Base-by-base conservation (phyloP, 2,888 invertebrate genomes). In the Drosophila histrio region DNA sequence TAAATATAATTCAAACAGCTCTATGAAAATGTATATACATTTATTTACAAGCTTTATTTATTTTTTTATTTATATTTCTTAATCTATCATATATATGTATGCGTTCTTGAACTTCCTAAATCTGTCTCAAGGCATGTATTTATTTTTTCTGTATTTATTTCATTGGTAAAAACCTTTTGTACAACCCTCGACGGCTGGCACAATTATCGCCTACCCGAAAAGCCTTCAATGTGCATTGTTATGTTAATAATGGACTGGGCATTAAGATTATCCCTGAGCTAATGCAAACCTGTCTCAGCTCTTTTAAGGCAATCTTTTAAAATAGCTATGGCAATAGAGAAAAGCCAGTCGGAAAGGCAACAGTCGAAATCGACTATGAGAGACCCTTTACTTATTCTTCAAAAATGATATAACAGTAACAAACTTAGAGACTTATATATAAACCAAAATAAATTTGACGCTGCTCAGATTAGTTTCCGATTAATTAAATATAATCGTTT, bases 241-340 rank as follows among this genome's bases (percentile, higher is more conserved):
- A 50, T 28, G 71, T 50, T 69, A 69, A 54, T 54, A 54, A 54
- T 61, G 38, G 19, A 6, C 24, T 43, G 41, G 21, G 38, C 30
- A 34, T 52, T 26, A 13, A 13, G 32, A 65, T 66, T 47, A 67
- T 43, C 17, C 34, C 34, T 3, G 28, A 43, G 30, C 36, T 15
- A 32, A 13, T 26, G 26, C 15, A 19, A 28, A 28, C 28, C 4
- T 7, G 17, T 22, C 19, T 41, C 13, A 22, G 39, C 46, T 22
- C 17, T 21, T 34, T 11, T 7, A 5, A n/a, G 11, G 9, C 4
- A 32, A 1, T 22, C 17, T 13, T 26, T 30, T 8, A 39, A 15
- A 26, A 52, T 21, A 13, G 9, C 26, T 28, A 38, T 46, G 5
- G 7, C n/a, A 11, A 9, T 13, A 13, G 3, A 8, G 15, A 9